These are phyloP conservation scores for Cheilosia soror DNA, from an alignment of 2,888 invertebrate species.

Conservation along the genomic window DNA sequence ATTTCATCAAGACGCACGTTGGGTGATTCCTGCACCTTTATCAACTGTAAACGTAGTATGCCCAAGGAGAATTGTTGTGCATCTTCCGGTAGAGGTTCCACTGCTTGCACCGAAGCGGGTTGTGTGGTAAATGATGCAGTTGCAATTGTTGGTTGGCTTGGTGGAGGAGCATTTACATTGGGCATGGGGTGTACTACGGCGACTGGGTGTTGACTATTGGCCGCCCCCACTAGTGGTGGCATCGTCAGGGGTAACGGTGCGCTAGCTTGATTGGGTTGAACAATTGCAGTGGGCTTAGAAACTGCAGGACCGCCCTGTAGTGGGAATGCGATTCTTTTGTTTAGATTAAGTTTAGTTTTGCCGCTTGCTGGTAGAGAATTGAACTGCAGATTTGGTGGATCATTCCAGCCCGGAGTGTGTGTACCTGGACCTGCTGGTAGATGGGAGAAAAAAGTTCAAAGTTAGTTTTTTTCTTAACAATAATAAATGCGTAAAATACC, in stretches of 20 bases:
- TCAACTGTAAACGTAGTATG: conserved; percentile 76
- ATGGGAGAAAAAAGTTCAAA: not conserved
- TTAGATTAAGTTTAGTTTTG: conserved; percentile 81
- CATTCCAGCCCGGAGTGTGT: conserved; percentile 83
- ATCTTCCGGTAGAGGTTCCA: conserved; percentile 75
- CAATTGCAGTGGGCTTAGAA: conserved; percentile 79
- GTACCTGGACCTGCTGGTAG: conserved; percentile 80
- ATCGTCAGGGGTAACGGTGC: conserved; percentile 73
- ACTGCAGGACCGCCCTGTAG: conserved; percentile 77
- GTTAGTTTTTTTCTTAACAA: not conserved
- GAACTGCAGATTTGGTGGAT: conserved; percentile 81
- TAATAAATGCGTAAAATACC: not conserved
- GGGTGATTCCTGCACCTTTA: conserved; percentile 76
- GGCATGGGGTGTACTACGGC: conserved; percentile 80
- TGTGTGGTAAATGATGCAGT: conserved; percentile 51
- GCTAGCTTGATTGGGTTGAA: conserved; percentile 78
- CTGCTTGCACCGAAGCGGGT: conserved; percentile 36
- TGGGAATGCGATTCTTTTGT: conserved; percentile 82
- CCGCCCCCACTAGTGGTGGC: conserved; percentile 67
- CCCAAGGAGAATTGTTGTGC: conserved; percentile 74
- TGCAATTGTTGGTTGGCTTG: conserved; percentile 53
- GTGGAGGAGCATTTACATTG: conserved; percentile 59
- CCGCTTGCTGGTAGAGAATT: conserved; percentile 76
- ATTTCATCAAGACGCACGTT: conserved; percentile 78
- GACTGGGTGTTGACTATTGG: conserved; percentile 77